phyloP scores from a whole-genome alignment of 35 echinoderm and acorn worm genomes.

The Diadema setosum region DNA sequence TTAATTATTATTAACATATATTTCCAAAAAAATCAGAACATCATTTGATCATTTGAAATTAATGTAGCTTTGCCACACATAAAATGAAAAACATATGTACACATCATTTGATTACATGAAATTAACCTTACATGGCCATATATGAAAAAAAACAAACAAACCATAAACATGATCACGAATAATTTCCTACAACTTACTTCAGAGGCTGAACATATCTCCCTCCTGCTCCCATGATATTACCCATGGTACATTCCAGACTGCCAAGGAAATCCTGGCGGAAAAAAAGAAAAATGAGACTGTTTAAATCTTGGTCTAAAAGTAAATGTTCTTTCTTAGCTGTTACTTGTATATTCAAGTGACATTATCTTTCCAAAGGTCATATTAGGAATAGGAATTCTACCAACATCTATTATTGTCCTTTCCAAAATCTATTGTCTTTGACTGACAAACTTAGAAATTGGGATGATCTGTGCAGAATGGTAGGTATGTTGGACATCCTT shows the following conservation, averaged over 20 bases:
- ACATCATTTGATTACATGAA: not conserved
- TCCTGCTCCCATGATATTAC: conserved; percentile 73
- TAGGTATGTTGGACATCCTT: too few relatives aligned
- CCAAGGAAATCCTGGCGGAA: conserved; percentile 76
- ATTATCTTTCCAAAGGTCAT: not conserved
- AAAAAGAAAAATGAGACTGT: too few relatives aligned
- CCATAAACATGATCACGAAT: not conserved
- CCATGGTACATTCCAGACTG: conserved; percentile 52
- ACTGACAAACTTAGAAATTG: not conserved
- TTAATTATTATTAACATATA: too few relatives aligned
- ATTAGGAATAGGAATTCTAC: not conserved
- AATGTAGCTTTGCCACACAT: not conserved
- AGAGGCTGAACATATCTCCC: conserved; percentile 30
- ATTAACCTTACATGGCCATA: not conserved
- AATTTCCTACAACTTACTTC: conserved; percentile 42
- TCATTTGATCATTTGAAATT: not conserved
- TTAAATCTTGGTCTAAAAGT: too few relatives aligned
- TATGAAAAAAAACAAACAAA: too few relatives aligned
- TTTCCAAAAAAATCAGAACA: too few relatives aligned
- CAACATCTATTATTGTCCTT: not conserved
- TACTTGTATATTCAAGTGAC: not conserved
- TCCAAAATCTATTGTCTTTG: not conserved
- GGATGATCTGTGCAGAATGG: too few relatives aligned
- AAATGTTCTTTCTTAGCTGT: not conserved
- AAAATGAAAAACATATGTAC: not conserved